phyloP scores from a whole-genome alignment of 2,113 vertebrate genomes.

The Nestor notabilis region DNA sequence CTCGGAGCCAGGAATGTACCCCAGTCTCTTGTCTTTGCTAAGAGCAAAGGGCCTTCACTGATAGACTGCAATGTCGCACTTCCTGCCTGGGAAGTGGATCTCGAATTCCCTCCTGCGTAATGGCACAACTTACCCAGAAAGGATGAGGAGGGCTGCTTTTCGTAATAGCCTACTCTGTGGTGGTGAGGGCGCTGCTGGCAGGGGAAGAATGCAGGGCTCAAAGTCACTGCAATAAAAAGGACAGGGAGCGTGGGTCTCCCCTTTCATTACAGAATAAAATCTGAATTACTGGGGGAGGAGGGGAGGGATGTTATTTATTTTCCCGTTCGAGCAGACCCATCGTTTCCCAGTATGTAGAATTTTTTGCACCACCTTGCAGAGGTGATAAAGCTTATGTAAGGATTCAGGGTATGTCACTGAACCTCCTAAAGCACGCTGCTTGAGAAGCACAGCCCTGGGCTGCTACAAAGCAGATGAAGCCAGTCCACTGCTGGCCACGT shows the following conservation, averaged over 20 bases:
- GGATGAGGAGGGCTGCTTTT: neutral
- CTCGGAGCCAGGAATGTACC: neutral
- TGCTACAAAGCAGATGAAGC: neutral
- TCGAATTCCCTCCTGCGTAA: neutral
- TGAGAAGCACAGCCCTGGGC: neutral
- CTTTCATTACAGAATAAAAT: neutral
- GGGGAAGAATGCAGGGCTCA: neutral
- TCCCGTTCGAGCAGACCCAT: neutral
- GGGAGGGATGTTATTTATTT: neutral
- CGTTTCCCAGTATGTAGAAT: fast-evolving
- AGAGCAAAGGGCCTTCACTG: neutral
- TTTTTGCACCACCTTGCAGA: neutral
- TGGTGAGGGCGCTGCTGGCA: neutral
- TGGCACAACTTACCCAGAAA: neutral
- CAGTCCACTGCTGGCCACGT: neutral
- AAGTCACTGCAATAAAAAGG: neutral
- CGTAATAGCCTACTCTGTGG: neutral
- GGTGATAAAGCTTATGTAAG: neutral
- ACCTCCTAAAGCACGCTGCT: neutral
- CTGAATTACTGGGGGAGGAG: neutral
- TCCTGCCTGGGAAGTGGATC: neutral
- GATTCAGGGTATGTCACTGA: neutral
- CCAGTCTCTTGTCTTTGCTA: neutral
- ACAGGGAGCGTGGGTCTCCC: neutral
- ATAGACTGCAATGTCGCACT: neutral